phyloP scores from a whole-genome alignment of 2,797 vertebrate genomes.

The Lagodon rhomboides region DNA sequence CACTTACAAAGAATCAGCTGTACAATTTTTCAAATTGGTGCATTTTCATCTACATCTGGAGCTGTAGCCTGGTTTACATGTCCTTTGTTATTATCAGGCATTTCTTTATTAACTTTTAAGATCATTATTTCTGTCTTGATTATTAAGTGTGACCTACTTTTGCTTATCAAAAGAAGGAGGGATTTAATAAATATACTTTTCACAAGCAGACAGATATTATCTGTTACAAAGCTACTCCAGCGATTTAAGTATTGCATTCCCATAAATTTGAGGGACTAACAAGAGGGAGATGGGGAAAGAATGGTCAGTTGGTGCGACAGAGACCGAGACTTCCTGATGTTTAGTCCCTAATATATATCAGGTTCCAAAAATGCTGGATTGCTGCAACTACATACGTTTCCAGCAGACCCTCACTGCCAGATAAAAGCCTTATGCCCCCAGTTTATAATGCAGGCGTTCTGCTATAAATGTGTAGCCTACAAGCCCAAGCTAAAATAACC shows the following conservation, averaged over 20 bases:
- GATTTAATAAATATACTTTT: background rate
- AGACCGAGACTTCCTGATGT: constrained; percentile 5
- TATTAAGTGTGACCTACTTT: constrained; percentile 8
- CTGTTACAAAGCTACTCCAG: background rate
- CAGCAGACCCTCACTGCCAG: background rate
- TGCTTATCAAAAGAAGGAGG: background rate
- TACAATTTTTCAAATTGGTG: constrained; percentile 19
- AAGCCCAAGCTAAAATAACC: background rate
- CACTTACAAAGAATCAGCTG: constrained; percentile 25
- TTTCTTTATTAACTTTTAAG: background rate
- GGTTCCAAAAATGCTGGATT: background rate
- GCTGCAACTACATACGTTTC: background rate
- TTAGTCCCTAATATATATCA: background rate
- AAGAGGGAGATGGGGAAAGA: background rate
- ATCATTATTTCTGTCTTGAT: constrained; percentile 1
- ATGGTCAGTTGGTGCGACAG: background rate
- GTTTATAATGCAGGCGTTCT: background rate
- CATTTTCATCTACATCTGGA: constrained; percentile 7
- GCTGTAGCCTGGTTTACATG: background rate
- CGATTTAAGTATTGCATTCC: background rate
- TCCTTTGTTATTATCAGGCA: constrained; percentile 12
- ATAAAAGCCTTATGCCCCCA: background rate
- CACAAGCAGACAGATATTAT: background rate
- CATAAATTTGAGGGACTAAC: background rate
- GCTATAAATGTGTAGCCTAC: background rate